These are phyloP conservation scores for Cynaeus angustus DNA, from an alignment of 2,888 invertebrate genomes.

Conservation along the genomic window DNA sequence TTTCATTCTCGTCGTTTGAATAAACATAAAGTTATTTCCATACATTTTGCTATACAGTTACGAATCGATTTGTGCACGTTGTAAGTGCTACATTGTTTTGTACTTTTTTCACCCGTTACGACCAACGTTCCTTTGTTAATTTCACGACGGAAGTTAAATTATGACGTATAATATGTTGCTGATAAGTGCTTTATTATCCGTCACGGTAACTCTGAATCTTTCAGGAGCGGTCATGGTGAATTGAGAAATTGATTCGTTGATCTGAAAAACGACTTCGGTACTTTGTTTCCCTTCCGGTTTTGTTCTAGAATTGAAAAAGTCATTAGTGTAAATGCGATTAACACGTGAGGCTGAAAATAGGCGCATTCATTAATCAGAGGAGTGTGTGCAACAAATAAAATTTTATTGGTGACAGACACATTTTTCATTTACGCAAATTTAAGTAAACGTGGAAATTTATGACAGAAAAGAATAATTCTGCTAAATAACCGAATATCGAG, in stretches of 20 bases:
- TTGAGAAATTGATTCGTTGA: conserved; percentile 3
- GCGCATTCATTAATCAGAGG: conserved; percentile 26
- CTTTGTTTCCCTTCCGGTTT: no score
- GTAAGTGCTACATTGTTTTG: conserved; percentile 21
- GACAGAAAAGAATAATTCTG: background rate
- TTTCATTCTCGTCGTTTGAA: conserved; percentile 41
- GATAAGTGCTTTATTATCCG: conserved; percentile 22
- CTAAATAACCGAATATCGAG: background rate
- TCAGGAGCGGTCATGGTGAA: conserved; percentile 2
- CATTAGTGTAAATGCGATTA: conserved; percentile 23
- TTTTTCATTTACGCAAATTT: background rate
- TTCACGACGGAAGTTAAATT: conserved; percentile 23
- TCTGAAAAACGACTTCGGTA: no score
- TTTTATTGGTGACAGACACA: background rate
- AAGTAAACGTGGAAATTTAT: no score
- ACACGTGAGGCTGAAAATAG: conserved; percentile 26
- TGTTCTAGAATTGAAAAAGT: no score
- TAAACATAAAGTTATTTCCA: conserved; percentile 49
- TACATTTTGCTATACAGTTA: conserved; percentile 26
- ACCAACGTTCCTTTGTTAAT: conserved; percentile 17
- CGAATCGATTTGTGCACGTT: conserved; percentile 42
- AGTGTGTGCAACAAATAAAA: conserved; percentile 8
- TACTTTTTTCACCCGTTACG: conserved; percentile 10
- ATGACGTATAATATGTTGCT: conserved; percentile 22
- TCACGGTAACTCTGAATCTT: background rate